A percentile compares a stretch with the other conserved stretches of the same genome.
phyloP scores from a whole-genome alignment of 2,888 invertebrate genomes.

The Ormyrus thymus region DNA sequence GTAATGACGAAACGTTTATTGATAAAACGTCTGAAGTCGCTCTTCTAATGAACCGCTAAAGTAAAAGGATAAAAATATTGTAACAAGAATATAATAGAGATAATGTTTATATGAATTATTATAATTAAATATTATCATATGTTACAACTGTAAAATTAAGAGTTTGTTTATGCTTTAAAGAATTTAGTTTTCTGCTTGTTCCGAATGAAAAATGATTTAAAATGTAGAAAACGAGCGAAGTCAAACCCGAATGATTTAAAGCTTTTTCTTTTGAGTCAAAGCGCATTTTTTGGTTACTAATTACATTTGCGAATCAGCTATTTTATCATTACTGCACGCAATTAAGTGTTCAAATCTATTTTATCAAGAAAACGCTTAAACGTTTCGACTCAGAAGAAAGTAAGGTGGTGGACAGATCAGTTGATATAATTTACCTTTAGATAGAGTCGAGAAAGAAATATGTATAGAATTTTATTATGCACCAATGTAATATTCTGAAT shows the following conservation, averaged over 20 bases:
- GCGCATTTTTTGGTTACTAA: slow-evolving; percentile 30
- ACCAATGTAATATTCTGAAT: slow-evolving; percentile 75
- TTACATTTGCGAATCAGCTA: neutral
- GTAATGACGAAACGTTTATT: neutral
- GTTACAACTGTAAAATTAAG: slow-evolving; percentile 69
- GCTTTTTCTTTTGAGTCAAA: slow-evolving; percentile 65
- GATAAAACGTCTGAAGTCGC: slow-evolving; percentile 26
- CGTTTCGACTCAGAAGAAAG: slow-evolving; percentile 66
- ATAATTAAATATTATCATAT: slow-evolving; percentile 67
- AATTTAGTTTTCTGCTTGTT: slow-evolving; percentile 71
- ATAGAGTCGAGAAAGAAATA: slow-evolving; percentile 72
- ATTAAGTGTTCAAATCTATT: neutral
- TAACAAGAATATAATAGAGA: slow-evolving; percentile 67
- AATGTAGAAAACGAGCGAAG: slow-evolving; percentile 55
- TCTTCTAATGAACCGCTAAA: slow-evolving; percentile 30
- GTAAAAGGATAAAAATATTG: slow-evolving; percentile 40
- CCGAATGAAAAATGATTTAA: slow-evolving; percentile 54
- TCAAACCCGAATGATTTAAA: slow-evolving; percentile 61
- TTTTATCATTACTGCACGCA: neutral
- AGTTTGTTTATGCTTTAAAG: slow-evolving; percentile 73
- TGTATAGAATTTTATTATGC: slow-evolving; percentile 75
- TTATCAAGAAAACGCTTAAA: neutral
- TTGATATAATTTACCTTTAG: slow-evolving; percentile 71
- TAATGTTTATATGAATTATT: slow-evolving; percentile 74
- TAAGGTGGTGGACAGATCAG: slow-evolving; percentile 68